phyloP scores from a whole-genome alignment of 2,888 invertebrate genomes.

The Calameuta filiformis region DNA sequence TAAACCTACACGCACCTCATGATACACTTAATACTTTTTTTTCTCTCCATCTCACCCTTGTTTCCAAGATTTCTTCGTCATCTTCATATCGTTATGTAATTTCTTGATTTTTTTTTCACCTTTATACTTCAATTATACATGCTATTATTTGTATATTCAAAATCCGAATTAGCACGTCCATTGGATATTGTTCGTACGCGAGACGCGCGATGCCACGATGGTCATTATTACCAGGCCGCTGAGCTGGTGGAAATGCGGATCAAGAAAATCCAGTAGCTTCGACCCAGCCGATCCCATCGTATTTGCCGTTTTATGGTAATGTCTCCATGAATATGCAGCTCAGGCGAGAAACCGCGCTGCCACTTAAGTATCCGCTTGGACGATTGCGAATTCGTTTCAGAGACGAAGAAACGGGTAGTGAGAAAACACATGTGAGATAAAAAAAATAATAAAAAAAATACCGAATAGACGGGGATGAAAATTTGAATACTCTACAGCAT shows the following conservation, averaged over 20 bases:
- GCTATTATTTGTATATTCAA: background rate
- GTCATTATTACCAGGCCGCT: background rate
- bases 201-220: background rate
- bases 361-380: background rate
- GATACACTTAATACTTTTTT: background rate
- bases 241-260: background rate
- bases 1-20: slow-evolving; percentile 1
- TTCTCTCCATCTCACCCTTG: background rate
- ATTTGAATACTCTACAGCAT: background rate
- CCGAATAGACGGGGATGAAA: background rate
- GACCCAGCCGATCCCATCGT: background rate
- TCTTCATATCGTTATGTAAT: background rate
- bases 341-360: background rate
- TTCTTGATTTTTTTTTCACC: background rate
- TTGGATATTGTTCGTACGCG: background rate
- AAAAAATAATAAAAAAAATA: background rate
- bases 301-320: background rate
- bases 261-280: background rate
- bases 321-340: background rate
- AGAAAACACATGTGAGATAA: background rate
- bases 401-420: background rate
- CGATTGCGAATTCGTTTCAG: background rate
- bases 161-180: background rate
- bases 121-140: background rate
- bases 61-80: background rate